Percentiles rank a stretch among this genome's conserved stretches.
These are phyloP conservation scores for Chaetorhynchus papuensis DNA, from an alignment of 2,113 vertebrate genomes.

Conservation along the genomic window DNA sequence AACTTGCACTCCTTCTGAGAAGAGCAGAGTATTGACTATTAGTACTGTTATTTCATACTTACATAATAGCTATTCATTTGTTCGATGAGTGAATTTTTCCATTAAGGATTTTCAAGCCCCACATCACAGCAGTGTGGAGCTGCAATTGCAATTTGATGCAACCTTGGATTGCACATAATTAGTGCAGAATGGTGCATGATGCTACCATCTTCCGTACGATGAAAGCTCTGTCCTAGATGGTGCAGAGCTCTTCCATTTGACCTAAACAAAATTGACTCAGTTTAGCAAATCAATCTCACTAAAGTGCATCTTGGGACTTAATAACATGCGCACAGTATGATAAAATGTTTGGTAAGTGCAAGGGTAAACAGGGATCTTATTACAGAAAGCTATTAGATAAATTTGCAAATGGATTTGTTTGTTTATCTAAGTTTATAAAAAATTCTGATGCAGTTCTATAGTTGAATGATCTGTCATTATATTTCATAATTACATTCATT, in stretches of 20 bases:
- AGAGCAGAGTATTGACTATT: neutral
- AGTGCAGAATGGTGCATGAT: neutral
- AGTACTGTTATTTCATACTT: neutral
- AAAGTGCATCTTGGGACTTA: neutral
- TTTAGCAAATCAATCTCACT: slow-evolving; percentile 21
- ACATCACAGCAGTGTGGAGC: neutral
- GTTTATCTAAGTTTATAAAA: slow-evolving; percentile 14
- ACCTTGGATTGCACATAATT: neutral
- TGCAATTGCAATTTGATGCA: neutral
- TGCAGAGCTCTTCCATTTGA: neutral
- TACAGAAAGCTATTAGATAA: neutral
- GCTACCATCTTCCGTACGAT: neutral
- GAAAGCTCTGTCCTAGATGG: neutral
- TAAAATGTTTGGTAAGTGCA: neutral
- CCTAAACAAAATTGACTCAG: neutral
- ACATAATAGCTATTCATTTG: neutral
- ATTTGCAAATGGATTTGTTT: slow-evolving; percentile 25
- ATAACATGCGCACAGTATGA: neutral
- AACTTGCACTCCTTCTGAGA: slow-evolving; percentile 1
- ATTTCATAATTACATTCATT: neutral
- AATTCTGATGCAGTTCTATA: neutral
- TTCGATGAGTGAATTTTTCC: neutral
- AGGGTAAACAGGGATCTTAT: slow-evolving; percentile 2
- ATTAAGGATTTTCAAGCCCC: neutral
- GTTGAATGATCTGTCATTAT: neutral